Conservation (phyloP, 1,140 invertebrate species). For the Drosophila pandora region DNA sequence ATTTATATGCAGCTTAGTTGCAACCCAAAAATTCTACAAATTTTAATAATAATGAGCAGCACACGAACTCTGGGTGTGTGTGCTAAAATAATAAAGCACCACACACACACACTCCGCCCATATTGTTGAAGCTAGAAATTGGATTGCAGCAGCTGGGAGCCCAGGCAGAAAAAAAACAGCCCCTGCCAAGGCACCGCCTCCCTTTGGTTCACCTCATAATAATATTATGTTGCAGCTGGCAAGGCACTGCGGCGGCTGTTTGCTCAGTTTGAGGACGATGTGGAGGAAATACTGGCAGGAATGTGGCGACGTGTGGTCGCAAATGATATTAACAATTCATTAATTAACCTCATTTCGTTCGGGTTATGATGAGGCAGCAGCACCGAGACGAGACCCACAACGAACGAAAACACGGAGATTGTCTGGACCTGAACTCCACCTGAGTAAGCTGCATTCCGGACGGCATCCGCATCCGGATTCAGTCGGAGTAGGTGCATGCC, state of each 20-base stretch:
- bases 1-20: constrained; percentile 82
- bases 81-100: constrained; percentile 78
- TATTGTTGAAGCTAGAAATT: constrained; percentile 71
- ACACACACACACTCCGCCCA: constrained; percentile 35
- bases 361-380: constrained; percentile 63
- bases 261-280: constrained; percentile 36
- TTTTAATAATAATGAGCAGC: constrained; percentile 80
- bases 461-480: constrained; percentile 15
- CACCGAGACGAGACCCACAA: constrained; percentile 12
- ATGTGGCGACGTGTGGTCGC: constrained; percentile 78
- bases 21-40: constrained; percentile 80
- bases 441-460: constrained; percentile 27
- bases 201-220: constrained; percentile 54
- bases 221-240: constrained; percentile 79
- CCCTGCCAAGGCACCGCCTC: neutral
- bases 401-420: constrained; percentile 9
- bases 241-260: constrained; percentile 72
- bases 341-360: constrained; percentile 80
- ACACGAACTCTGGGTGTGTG: constrained; percentile 46
- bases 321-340: constrained; percentile 82
- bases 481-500: neutral
- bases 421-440: constrained; percentile 27
- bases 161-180: constrained; percentile 42
- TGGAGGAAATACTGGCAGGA: constrained; percentile 22
- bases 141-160: constrained; percentile 77